Base-by-base conservation (phyloP, 2,797 vertebrate genomes). In the Sandelia bainsii region DNA sequence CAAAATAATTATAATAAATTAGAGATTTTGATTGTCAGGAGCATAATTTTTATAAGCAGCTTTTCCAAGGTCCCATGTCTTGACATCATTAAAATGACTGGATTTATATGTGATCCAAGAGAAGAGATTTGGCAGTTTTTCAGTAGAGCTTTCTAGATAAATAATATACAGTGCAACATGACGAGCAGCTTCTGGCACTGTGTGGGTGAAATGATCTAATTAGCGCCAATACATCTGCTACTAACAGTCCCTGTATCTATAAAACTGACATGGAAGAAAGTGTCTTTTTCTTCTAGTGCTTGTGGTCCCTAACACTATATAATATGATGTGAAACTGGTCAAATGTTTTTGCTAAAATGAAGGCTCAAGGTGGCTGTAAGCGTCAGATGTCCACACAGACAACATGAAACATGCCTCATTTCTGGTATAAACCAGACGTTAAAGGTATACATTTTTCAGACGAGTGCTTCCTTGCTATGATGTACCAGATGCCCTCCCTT, bases 171-270 rank as follows among this genome's bases (percentile, higher is more conserved):
- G 8, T n/a, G 17, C 52, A 58, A 17, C 32, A 53, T 10, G 51
- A 48, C 17, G 12, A 16, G 23, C 23, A 27, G 27, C 52, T 54
- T 19, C 5, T 45, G 6, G 14, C 25, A 23, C 27, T 32, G 51
- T 53, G 51, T 10, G 14, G 17, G 25, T 53, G 51, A 53, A 53
- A 32, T n/a, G 51, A n/a, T 20, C 53, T 49, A n/a, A 39, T 56
- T 53, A 53, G 25, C 10, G 0, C 37, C 14, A n/a, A 39, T 22
- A 22, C 39, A 5, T 23, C 27, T 23, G 27, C 16, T 32, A 14
- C 23, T 40, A 44, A 4, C 11, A 37, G 50, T 22, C 8, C 1
- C 42, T 51, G 11, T 59, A 16, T 39, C 54, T 20, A 3, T 22
- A 32, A 60, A 53, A 23, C 49, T 46, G 6, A 14, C 9, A n/a